These are phyloP conservation scores for Percopsis transmontana DNA, from an alignment of 2,113 vertebrate species.

Conservation along the genomic window DNA sequence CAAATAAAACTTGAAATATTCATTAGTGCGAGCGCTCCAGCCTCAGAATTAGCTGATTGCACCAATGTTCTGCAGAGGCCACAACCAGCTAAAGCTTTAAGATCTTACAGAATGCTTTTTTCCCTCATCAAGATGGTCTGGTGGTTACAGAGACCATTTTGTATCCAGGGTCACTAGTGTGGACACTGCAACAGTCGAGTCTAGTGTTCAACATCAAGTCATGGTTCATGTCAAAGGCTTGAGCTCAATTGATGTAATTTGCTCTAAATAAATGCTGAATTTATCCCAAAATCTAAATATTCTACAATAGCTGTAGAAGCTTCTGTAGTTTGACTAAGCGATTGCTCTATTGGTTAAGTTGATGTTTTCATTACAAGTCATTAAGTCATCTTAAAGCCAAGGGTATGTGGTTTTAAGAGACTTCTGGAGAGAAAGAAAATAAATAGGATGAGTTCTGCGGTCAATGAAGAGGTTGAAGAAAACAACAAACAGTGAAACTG, in stretches of 20 bases:
- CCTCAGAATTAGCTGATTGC: constrained; percentile 38
- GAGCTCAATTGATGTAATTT: neutral
- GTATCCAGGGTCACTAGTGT: neutral
- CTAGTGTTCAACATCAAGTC: neutral
- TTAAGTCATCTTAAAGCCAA: neutral
- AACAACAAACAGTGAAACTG: neutral
- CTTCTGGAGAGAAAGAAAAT: neutral
- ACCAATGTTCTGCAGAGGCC: constrained; percentile 9
- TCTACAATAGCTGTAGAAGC: neutral
- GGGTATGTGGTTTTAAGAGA: neutral
- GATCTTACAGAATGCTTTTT: neutral
- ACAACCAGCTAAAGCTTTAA: constrained; percentile 22
- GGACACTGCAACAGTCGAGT: constrained; percentile 6
- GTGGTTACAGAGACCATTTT: neutral
- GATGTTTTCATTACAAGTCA: neutral
- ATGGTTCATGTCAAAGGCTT: constrained; percentile 5
- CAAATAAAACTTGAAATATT: constrained; percentile 54
- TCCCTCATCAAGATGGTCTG: constrained; percentile 2
- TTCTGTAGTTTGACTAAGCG: constrained; percentile 4
- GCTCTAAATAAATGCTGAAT: too few species aligned
- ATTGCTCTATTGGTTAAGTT: neutral
- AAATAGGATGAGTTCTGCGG: neutral
- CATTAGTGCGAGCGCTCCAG: constrained; percentile 28
- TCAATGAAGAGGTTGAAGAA: neutral
- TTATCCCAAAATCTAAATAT: neutral